Percentiles rank a stretch among this genome's conserved stretches.
These are phyloP conservation scores for Neotoxoptera formosana DNA, from an alignment of 1,140 invertebrate genomes.

Conservation along the genomic window DNA sequence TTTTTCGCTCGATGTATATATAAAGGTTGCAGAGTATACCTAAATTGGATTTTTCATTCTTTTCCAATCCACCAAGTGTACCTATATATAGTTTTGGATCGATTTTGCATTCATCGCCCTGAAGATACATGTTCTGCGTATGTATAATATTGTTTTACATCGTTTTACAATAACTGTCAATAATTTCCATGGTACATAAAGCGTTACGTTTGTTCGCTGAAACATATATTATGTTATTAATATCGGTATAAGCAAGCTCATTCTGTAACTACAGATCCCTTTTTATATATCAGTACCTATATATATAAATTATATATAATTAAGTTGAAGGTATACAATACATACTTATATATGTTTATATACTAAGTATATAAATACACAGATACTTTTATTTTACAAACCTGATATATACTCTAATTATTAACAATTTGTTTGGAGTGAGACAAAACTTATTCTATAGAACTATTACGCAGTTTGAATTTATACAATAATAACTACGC, in stretches of 20 bases:
- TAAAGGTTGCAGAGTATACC: background rate
- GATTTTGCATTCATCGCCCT: background rate
- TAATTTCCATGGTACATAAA: background rate
- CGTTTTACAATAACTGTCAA: background rate
- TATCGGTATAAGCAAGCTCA: background rate
- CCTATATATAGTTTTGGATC: background rate
- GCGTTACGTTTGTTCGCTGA: background rate
- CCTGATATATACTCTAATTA: background rate
- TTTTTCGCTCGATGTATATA: background rate
- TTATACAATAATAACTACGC: background rate
- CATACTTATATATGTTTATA: too few relatives aligned
- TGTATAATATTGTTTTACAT: too few relatives aligned
- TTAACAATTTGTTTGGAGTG: background rate
- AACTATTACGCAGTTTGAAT: background rate
- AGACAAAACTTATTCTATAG: background rate
- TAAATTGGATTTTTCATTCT: background rate
- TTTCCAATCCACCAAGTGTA: background rate
- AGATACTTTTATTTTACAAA: background rate
- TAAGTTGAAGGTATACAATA: too few relatives aligned
- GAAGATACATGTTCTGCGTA: background rate
- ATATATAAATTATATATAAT: too few relatives aligned
- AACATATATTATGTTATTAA: too few relatives aligned
- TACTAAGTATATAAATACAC: too few relatives aligned
- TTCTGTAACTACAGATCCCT: background rate
- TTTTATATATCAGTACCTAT: too few relatives aligned